phyloP scores from a whole-genome alignment of 2,113 vertebrate genomes.

The Tychaedon coryphoeus region DNA sequence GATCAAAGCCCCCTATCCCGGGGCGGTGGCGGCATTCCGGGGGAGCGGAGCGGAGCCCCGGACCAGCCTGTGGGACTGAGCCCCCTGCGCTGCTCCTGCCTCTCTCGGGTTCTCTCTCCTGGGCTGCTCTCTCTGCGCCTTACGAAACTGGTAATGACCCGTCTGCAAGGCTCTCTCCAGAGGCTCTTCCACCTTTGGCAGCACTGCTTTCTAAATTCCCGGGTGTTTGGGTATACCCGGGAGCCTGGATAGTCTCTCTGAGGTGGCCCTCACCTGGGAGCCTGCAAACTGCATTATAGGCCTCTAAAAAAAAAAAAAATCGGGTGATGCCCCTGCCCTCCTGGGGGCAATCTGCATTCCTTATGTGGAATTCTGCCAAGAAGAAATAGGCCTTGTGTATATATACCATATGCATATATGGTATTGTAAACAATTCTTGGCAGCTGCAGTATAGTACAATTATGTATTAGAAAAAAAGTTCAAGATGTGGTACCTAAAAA shows the following conservation, averaged over 20 bases:
- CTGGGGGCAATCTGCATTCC: neutral
- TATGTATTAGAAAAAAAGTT: neutral
- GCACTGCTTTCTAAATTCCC: neutral
- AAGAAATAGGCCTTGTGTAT: neutral
- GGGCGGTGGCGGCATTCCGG: neutral
- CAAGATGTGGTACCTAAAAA: neutral
- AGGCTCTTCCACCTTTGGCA: neutral
- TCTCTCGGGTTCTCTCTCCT: neutral
- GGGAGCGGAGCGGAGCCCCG: neutral
- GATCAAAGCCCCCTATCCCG: accelerated
- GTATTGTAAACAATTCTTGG: neutral
- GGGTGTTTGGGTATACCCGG: neutral
- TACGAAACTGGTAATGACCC: accelerated
- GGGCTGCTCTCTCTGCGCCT: neutral
- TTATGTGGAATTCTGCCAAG: neutral
- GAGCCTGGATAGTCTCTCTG: neutral
- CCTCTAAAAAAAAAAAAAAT: neutral
- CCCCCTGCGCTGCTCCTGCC: neutral
- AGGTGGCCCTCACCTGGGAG: neutral
- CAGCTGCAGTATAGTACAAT: neutral
- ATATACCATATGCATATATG: neutral
- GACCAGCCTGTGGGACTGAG: accelerated
- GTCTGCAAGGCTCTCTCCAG: neutral
- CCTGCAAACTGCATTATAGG: neutral
- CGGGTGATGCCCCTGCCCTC: neutral